Base-by-base conservation (phyloP, 2,888 invertebrate genomes). In the Archips xylosteana region DNA sequence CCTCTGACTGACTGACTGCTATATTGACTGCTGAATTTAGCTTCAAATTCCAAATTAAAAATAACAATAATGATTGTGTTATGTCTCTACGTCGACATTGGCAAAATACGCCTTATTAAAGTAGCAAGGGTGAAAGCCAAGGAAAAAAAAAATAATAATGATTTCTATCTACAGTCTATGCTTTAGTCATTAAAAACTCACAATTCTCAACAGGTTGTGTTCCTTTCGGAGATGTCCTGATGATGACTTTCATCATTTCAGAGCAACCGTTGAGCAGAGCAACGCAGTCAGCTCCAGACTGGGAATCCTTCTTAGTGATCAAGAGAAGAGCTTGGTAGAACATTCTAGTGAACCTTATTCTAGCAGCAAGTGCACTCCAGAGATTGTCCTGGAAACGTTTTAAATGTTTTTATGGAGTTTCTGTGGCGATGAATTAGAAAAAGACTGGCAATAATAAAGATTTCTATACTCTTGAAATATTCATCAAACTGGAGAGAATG, bases 261-360 rank as follows among this genome's bases (percentile, higher is more conserved):
- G 96, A 95, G 82, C 98, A 97, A 75, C 97, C 97, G 74, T 96
- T 96, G 70, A 99, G 94, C 76, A 98, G 93, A 82, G 98, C 97
- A 76, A 97, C 97, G 79, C 97, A 97, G 82, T 98, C 98, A 2
- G 95, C 95, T 10, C 97, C 95, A 1, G 96, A 95, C 77, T 95
- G 93, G 2, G 95, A 95, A 78, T 96, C 96, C 67, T 96, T 95
- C 82, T 96, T 96, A 2, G 96, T 95, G 84, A 97, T 96, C 74
- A 96, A 86, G 9, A 96, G 92, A 47, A 98, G 94, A 2, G 97
- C 96, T 91, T 98, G 97, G 83, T 98, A 97, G 80, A 99, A 96
- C 87, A 98, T 96, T 76, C 98, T 96, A 60, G 97, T 96, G 87
- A 99, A 99, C 81, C 98, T 97, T 69, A 99, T 96, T 76, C 99